Base-by-base conservation (phyloP, 2,888 invertebrate species). In the Aphodius granarius region DNA sequence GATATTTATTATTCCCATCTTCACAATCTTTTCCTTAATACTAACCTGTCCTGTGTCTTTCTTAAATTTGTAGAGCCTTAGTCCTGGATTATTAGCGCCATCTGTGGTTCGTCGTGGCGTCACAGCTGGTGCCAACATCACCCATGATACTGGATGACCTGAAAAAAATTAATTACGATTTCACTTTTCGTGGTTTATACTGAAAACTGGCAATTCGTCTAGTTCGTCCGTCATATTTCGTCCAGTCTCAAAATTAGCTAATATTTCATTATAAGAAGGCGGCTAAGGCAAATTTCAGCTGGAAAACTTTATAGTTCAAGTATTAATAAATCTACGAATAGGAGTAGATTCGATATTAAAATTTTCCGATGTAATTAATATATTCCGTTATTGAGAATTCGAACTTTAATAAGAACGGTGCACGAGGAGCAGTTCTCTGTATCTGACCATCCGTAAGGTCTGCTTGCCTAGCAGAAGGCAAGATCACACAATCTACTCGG, bases 11-110 rank as follows among this genome's bases (percentile, higher is more conserved):
- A n/a, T n/a, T n/a, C n/a, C n/a, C n/a, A n/a, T n/a, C n/a, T n/a
- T n/a, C n/a, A n/a, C n/a, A n/a, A n/a, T n/a, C n/a, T n/a, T n/a
- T n/a, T n/a, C n/a, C n/a, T n/a, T n/a, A n/a, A 43, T 43, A 43
- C 43, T 1, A 43, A 95, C 95, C 91, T 95, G 94, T 82, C 96
- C 96, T 73, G 94, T 93, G 84, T 93, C 93, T 79, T 94, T 94
- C 87, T 97, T 94, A 86, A 96, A 97, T 88, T 95, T 95, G 89
- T 96, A 97, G 70, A 97, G 91, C 79, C 97, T 91, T 78, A 97
- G 89, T 64, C 95, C 95, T 0, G 97, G 97, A 88, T 97, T 97
- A 84, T 96, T 96, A 73, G 94, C 91, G 64, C 94, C 93, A 66
- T 92, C 91, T 62, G 90, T 91, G 74, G 93, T 93, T 80, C 94